These are phyloP conservation scores for Alethe diademata DNA, from an alignment of 2,113 vertebrate species.

Conservation along the genomic window DNA sequence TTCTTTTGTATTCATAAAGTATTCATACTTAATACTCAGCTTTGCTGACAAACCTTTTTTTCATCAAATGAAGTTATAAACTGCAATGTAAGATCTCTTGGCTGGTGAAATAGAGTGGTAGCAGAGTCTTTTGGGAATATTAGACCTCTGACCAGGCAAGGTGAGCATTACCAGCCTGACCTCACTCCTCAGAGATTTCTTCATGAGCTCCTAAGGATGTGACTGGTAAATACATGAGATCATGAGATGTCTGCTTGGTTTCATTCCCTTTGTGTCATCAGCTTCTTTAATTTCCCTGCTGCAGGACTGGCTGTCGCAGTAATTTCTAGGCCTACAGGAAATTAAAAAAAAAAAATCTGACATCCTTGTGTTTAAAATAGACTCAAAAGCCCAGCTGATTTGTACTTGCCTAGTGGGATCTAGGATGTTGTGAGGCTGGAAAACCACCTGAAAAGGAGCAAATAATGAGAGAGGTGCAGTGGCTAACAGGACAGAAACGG, in stretches of 20 bases:
- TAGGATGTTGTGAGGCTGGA: background rate
- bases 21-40: background rate
- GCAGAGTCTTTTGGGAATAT: background rate
- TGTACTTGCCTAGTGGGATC: background rate
- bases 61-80: background rate
- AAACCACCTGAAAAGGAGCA: background rate
- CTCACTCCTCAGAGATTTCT: background rate
- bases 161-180: background rate
- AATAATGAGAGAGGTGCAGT: background rate
- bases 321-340: conserved; percentile 23
- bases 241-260: background rate
- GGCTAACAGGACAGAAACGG: background rate
- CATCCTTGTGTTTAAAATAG: background rate
- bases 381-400: background rate
- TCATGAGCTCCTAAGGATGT: background rate
- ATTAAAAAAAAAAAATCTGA: background rate
- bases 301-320: background rate
- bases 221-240: background rate
- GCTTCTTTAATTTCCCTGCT: background rate
- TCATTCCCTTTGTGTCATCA: background rate
- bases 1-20: background rate
- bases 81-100: background rate
- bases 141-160: background rate
- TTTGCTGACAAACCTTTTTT: background rate
- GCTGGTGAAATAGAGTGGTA: background rate